Evolutionary conservation across 2,797 vertebrate genomes (phyloP), one percentile per base, ranked within the genome.

Genomic region (Karalla daura): DNA sequence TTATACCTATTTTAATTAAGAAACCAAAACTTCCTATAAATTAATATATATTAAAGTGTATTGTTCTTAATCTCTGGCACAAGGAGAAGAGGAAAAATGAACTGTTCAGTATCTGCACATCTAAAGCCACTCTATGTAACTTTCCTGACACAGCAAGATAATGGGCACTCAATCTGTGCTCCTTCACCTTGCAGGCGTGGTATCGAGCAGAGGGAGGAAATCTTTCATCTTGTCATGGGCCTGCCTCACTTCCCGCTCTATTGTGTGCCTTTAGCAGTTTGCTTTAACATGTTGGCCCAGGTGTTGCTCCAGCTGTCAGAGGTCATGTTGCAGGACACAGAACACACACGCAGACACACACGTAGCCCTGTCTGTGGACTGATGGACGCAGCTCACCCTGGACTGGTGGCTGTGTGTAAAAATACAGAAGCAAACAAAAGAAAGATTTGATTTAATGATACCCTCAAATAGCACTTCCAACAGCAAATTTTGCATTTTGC

Each of bases 241-340:
- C 41, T 17, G 32, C 39, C 13, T 14, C 0, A 54, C 33, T 50
- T 77, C 64, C 49, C 65, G 60, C 8, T 39, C 53, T 32, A 44
- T 51, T 56, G 39, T 74, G 20, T 30, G 14, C 40, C 49, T 62
- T 47, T 20, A 44, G 20, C 28, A 39, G 13, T 53, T 5, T 27
- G 18, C 40, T 58, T 63, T 24, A 53, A 41, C 30, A 25, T 8
- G 11, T 37, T 17, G 30, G 14, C 20, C 12, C 53, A 75, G 58
- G 68, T 67, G 74, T 52, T 27, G n/a, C 21, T 47, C 18, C 27
- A 28, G 44, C 63, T 60, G 36, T 70, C 30, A 13, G 66, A 50
- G n/a, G n/a, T n/a, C n/a, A n/a, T n/a, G n/a, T n/a, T n/a, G n/a
- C n/a, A n/a, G n/a, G n/a, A n/a, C n/a, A n/a, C n/a, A n/a, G n/a